These are phyloP conservation scores for Donacobius atricapilla DNA, from an alignment of 2,113 vertebrate genomes.

Conservation along the genomic window DNA sequence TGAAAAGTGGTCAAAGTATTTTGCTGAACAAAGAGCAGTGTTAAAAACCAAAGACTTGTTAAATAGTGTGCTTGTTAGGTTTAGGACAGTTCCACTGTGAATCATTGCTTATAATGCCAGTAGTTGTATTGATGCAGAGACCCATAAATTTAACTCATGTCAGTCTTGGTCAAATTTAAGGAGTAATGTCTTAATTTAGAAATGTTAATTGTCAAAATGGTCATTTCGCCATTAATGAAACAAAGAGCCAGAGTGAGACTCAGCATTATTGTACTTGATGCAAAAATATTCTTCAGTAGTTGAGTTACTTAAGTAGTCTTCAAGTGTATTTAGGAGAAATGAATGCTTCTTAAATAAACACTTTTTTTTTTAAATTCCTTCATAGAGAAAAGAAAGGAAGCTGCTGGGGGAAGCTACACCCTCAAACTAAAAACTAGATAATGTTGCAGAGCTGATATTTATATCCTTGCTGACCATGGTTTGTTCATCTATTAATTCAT, in stretches of 20 bases:
- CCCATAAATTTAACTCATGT: background rate
- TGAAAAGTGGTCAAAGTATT: background rate
- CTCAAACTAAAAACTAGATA: conserved; percentile 18
- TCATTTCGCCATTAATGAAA: background rate
- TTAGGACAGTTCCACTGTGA: background rate
- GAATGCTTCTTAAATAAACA: background rate
- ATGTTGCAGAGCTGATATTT: background rate
- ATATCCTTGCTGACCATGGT: background rate
- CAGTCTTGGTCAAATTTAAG: background rate
- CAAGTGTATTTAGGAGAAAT: background rate
- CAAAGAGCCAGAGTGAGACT: background rate
- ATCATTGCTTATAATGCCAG: background rate
- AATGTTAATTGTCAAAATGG: background rate
- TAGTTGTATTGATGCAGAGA: background rate
- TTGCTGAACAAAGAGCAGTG: background rate
- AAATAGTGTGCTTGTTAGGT: background rate
- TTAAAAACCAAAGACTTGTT: background rate
- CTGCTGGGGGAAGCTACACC: conserved; percentile 35
- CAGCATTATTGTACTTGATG: background rate
- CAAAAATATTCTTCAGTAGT: background rate
- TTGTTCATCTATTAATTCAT: background rate
- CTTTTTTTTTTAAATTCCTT: background rate
- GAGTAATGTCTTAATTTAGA: background rate
- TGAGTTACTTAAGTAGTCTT: background rate
- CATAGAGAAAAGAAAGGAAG: conserved; percentile 14